Conservation (phyloP, 2,888 invertebrate genomes). For the Phaonia tiefii region DNA sequence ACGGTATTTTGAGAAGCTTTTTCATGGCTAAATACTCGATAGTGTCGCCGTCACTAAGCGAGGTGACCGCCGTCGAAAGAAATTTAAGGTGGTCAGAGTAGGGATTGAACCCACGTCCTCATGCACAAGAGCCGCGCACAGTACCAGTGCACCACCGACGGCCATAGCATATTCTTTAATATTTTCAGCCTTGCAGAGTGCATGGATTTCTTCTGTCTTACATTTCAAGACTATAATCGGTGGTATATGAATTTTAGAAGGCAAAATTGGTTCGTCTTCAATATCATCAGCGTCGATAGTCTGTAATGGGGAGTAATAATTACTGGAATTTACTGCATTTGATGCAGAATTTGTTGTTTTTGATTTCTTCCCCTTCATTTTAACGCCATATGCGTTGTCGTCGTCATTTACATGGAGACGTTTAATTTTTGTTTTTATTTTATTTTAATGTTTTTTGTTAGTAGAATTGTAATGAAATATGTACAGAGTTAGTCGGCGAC, state of each 20-base stretch:
- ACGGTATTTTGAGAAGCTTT: too few relatives aligned
- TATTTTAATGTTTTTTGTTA: not conserved
- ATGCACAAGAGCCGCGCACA: too few relatives aligned
- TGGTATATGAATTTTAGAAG: not conserved
- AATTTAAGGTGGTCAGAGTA: too few relatives aligned
- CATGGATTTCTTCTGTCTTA: not conserved
- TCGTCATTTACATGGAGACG: not conserved
- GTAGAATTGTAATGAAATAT: conserved; percentile 4
- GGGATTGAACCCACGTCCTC: too few relatives aligned
- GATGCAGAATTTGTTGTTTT: not conserved
- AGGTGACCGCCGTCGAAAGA: too few relatives aligned
- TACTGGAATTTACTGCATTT: not conserved
- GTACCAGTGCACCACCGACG: too few relatives aligned
- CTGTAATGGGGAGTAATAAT: conserved; percentile 2
- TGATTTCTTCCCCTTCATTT: conserved; percentile 3
- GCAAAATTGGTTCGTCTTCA: not conserved
- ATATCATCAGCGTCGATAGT: not conserved
- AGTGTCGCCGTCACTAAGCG: too few relatives aligned
- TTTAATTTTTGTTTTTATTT: conserved; percentile 4
- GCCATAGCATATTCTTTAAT: not conserved
- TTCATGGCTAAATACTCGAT: too few relatives aligned
- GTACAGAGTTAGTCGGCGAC: not conserved
- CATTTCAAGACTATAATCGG: not conserved
- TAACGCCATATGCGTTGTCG: not conserved
- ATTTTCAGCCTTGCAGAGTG: not conserved